These are phyloP conservation scores for Eupithecia insigniata DNA, from an alignment of 2,888 invertebrate species.

Conservation along the genomic window DNA sequence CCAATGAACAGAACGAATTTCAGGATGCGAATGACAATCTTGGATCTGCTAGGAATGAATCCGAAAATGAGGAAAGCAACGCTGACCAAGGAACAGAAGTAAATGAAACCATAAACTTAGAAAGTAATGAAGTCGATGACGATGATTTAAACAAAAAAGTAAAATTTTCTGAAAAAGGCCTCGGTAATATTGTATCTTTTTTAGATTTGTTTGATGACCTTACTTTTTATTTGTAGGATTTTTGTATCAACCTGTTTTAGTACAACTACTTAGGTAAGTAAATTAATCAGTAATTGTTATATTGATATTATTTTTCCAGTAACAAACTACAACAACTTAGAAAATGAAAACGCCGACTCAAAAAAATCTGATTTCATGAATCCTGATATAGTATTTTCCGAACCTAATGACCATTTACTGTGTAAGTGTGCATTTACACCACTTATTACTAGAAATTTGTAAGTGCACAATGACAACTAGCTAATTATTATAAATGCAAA, in stretches of 20 bases:
- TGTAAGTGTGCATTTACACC: slow-evolving; percentile 49
- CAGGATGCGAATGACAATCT: slow-evolving; percentile 32
- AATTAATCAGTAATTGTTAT: neutral
- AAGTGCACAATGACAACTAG: too few relatives aligned
- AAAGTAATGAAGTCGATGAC: slow-evolving; percentile 45
- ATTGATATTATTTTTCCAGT: slow-evolving; percentile 21
- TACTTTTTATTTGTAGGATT: neutral
- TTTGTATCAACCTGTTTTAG: neutral
- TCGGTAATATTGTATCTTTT: slow-evolving; percentile 61
- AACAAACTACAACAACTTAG: slow-evolving; percentile 11
- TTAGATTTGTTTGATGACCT: slow-evolving; percentile 9
- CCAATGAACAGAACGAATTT: slow-evolving; percentile 27
- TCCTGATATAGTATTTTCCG: slow-evolving; percentile 23
- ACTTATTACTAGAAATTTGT: neutral
- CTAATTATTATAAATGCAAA: neutral
- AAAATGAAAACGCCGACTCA: neutral
- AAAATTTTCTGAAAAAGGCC: slow-evolving; percentile 62
- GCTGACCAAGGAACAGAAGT: slow-evolving; percentile 24
- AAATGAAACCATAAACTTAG: slow-evolving; percentile 26
- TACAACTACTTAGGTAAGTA: neutral
- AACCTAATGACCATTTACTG: slow-evolving; percentile 60
- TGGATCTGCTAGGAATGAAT: slow-evolving; percentile 1
- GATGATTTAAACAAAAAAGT: slow-evolving; percentile 64
- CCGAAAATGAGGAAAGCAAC: slow-evolving; percentile 13
- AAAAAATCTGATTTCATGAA: slow-evolving; percentile 16